Evolutionary conservation across 2,113 vertebrate genomes (phyloP).

Genomic region (Pomatostomus ruficeps): DNA sequence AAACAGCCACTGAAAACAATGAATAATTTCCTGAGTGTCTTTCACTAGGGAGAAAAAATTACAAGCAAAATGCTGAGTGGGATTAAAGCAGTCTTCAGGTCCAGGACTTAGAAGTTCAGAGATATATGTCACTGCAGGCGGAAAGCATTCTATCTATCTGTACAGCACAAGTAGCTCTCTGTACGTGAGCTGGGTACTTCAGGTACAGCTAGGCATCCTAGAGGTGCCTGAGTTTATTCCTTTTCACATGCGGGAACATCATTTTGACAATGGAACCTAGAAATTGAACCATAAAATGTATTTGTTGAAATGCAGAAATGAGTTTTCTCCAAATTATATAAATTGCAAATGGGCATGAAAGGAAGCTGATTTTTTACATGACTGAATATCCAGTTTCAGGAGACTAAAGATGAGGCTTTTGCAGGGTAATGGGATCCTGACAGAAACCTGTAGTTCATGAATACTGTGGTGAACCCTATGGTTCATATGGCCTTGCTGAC

Average conservation of each 20-base stretch:
- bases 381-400: not conserved
- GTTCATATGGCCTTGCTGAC: not conserved
- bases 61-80: not conserved
- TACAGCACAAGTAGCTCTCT: not conserved
- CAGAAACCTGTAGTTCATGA: not conserved
- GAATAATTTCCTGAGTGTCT: not conserved
- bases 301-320: conserved; percentile 11
- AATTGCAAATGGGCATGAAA: not conserved
- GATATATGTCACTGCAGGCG: not conserved
- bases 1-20: not conserved
- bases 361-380: conserved; percentile 8
- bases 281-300: not conserved
- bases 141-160: not conserved
- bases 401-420: not conserved
- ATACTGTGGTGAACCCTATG: not conserved
- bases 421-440: not conserved
- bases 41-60: not conserved
- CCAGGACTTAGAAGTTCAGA: not conserved
- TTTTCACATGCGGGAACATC: not conserved
- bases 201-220: not conserved
- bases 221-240: not conserved
- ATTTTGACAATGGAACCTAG: not conserved
- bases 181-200: not conserved
- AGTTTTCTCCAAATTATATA: conserved; percentile 18
- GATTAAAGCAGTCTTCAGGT: not conserved